Evolutionary conservation across 1,140 invertebrate species (phyloP).

Genomic region (Pomacea maculata): DNA sequence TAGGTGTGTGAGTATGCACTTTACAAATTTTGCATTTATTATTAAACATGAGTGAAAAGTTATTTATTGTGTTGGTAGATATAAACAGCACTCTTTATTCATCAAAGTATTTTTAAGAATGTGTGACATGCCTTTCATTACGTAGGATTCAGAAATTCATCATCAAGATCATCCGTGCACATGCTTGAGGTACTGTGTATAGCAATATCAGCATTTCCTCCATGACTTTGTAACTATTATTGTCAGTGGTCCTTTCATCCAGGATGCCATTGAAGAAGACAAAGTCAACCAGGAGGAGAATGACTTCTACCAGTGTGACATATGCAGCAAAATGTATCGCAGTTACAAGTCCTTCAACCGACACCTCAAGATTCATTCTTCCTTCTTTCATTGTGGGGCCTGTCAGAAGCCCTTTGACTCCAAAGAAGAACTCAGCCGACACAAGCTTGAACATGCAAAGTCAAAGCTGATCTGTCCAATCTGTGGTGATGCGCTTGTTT

Average conservation of each 20-base stretch:
- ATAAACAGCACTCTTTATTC: no score
- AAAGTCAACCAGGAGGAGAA: not conserved
- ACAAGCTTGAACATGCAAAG: not conserved
- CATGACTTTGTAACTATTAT: no score
- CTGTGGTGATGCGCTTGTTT: not conserved
- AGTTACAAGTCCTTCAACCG: constrained; percentile 5
- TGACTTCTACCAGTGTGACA: constrained; percentile 3
- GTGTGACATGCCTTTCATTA: no score
- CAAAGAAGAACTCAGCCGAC: not conserved
- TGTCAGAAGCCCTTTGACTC: constrained; percentile 1
- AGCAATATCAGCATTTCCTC: no score
- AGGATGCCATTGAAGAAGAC: not conserved
- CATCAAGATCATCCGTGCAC: no score
- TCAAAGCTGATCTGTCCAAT: not conserved
- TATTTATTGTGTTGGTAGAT: no score
- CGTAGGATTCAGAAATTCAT: no score
- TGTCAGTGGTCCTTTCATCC: not conserved
- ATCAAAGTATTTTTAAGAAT: no score
- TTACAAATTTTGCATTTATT: no score
- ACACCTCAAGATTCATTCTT: not conserved
- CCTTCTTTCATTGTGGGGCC: not conserved
- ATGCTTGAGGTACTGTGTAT: no score
- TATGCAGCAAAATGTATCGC: constrained; percentile 9
- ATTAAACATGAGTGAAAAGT: no score
- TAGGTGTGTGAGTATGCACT: no score